These are phyloP conservation scores for Hypomecis punctinalis DNA, from an alignment of 2,888 invertebrate genomes.

Conservation along the genomic window DNA sequence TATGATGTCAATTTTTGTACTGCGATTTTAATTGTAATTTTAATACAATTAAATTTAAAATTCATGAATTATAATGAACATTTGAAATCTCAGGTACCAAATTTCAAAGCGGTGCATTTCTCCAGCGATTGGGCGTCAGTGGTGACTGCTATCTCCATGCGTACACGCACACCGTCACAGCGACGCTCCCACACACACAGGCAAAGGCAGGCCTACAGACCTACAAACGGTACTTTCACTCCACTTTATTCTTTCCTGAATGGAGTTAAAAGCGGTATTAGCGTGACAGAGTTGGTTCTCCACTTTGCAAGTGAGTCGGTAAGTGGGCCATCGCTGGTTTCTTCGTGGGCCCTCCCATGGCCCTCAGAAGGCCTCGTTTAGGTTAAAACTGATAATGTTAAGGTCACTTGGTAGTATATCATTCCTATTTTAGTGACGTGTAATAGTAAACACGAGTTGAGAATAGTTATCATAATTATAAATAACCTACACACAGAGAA, in stretches of 20 bases:
- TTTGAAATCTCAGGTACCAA: background rate
- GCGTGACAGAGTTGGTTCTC: conserved; percentile 38
- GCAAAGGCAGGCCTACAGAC: conserved; percentile 77
- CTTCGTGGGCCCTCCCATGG: conserved; percentile 73
- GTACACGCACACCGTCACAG: conserved; percentile 70
- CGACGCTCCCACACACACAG: conserved; percentile 62
- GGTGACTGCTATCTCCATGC: conserved; percentile 79
- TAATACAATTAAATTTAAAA: too few relatives aligned
- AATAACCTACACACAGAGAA: background rate
- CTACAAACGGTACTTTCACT: conserved; percentile 77
- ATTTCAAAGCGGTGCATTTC: conserved; percentile 74
- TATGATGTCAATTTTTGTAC: too few relatives aligned
- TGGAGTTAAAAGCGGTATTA: conserved; percentile 53
- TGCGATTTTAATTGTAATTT: background rate
- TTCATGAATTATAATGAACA: too few relatives aligned
- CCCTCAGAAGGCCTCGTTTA: conserved; percentile 69
- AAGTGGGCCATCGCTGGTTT: conserved; percentile 78
- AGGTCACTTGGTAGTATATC: conserved; percentile 54
- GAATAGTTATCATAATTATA: background rate
- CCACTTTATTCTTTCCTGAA: conserved; percentile 48
- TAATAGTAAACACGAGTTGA: conserved; percentile 8
- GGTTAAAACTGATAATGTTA: conserved; percentile 58
- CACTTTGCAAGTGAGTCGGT: conserved; percentile 60
- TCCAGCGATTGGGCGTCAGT: conserved; percentile 66
- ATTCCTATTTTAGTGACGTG: conserved; percentile 16